Base-by-base conservation (phyloP, 2,888 invertebrate genomes). In the Eupithecia insigniata region DNA sequence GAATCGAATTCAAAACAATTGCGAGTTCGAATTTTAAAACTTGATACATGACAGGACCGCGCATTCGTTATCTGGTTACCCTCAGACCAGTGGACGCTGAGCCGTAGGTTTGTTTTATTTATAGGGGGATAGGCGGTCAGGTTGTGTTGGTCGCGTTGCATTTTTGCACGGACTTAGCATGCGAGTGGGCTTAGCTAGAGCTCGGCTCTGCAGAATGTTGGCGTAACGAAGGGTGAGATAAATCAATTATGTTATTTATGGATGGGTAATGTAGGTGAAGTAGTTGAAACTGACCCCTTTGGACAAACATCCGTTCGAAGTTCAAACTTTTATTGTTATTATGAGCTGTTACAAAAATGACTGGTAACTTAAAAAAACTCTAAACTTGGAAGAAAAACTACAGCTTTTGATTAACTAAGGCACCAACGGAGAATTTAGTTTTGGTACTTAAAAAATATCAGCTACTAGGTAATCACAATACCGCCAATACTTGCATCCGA, bases 141-240 rank as follows among this genome's bases (percentile, higher is more conserved):
- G 80, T 82, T 83, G 78, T 82, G 80, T 82, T 91, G 91, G 92
- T 87, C 82, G 85, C 87, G 89, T 89, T 91, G 92, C 90, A 92
- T 92, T 93, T 92, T 92, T 93, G 93, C 93, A 93, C 87, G 90
- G 90, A 87, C 87, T 89, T 88, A 86, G 90, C 90, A 88, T 87
- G 90, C 90, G 89, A 90, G 86, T 88, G 84, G 82, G 85, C 87
- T 86, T 83, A 84, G 87, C 87, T 79, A 80, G 80, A 87, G 90
- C 90, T 90, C 87, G 81, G 81, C 84, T 86, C 88, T 92, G 92
- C 92, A 90, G 70, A 72, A 72, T 66, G 65, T 74, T 65, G 51
- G 71, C 70, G 58, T 73, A 70, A 69, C 64, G 67, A 73, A 66
- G 71, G 72, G 74, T 51, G 69, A 67, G 62, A 64, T 74, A 71